These are phyloP conservation scores for Mayetiola destructor DNA, from an alignment of 2,888 invertebrate genomes.

Conservation along the genomic window DNA sequence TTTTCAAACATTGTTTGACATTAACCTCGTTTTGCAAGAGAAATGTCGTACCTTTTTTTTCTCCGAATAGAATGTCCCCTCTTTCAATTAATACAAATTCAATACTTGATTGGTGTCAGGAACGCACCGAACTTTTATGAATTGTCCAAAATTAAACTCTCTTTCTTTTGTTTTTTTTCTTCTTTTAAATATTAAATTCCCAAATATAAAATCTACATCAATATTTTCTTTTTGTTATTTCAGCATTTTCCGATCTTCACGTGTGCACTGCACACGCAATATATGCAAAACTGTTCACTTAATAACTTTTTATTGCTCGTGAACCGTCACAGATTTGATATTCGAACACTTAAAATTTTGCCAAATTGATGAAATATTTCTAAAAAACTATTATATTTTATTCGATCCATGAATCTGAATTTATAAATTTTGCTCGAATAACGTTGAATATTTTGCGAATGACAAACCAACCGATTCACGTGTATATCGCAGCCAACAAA, in stretches of 20 bases:
- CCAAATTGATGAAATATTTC: not conserved
- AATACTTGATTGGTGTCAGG: too few species aligned
- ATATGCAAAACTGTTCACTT: not conserved
- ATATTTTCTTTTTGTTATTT: too few species aligned
- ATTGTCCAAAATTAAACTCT: too few species aligned
- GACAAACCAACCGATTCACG: conserved; percentile 11
- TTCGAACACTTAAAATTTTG: not conserved
- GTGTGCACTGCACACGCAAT: conserved; percentile 10
- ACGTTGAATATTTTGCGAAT: not conserved
- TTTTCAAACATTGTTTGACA: too few species aligned
- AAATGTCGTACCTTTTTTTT: too few species aligned
- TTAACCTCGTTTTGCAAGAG: too few species aligned
- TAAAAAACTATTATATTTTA: not conserved
- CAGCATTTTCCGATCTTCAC: not conserved
- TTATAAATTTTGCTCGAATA: not conserved
- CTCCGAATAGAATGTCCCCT: too few species aligned
- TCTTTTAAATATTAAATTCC: too few species aligned
- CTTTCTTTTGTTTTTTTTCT: too few species aligned
- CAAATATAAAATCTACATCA: too few species aligned
- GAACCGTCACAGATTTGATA: not conserved
- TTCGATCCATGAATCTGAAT: not conserved
- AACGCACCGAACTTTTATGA: conserved; percentile 4
- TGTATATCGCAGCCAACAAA: not conserved
- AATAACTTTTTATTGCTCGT: not conserved
- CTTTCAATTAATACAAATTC: too few species aligned